Percentiles rank a stretch among this genome's conserved stretches.
These are phyloP conservation scores for Brachyopa scutellaris DNA, from an alignment of 2,888 invertebrate species.

Conservation along the genomic window DNA sequence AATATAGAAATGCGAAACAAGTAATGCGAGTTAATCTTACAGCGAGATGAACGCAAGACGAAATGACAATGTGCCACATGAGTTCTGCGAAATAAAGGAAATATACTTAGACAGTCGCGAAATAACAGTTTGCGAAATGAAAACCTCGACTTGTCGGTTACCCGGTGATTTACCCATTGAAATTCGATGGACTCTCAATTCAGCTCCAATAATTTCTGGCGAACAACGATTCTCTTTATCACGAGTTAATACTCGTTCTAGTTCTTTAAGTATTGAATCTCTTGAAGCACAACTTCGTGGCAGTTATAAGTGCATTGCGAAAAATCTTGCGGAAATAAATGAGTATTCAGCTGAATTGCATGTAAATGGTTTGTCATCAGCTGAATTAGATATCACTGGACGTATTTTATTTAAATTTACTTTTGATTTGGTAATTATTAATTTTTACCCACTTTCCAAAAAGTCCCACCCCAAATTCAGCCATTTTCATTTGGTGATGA, in stretches of 20 bases:
- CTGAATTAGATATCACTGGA: not conserved
- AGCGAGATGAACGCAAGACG: too few species aligned
- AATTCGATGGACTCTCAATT: conserved; percentile 85
- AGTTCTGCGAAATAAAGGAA: too few species aligned
- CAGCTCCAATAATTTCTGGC: conserved; percentile 85
- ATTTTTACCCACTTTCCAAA: conserved; percentile 21
- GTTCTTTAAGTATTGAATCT: conserved; percentile 84
- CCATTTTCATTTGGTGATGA: conserved; percentile 82
- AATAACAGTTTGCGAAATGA: too few species aligned
- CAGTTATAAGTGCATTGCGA: conserved; percentile 85
- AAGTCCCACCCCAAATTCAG: conserved; percentile 81
- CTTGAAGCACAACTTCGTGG: conserved; percentile 84
- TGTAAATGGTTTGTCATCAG: conserved; percentile 73
- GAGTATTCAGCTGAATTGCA: conserved; percentile 79
- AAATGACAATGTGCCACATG: too few species aligned
- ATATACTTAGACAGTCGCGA: too few species aligned
- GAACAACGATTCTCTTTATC: conserved; percentile 84
- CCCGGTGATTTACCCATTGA: conserved; percentile 88
- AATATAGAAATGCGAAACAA: too few species aligned
- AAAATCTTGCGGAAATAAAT: conserved; percentile 83
- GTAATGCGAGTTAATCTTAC: too few species aligned
- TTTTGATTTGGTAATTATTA: conserved; percentile 11
- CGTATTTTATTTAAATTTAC: not conserved
- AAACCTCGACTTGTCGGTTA: too few species aligned
- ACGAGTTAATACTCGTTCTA: conserved; percentile 83